Evolutionary conservation across 2,797 vertebrate species (phyloP).

Genomic region (Coreius guichenoti): DNA sequence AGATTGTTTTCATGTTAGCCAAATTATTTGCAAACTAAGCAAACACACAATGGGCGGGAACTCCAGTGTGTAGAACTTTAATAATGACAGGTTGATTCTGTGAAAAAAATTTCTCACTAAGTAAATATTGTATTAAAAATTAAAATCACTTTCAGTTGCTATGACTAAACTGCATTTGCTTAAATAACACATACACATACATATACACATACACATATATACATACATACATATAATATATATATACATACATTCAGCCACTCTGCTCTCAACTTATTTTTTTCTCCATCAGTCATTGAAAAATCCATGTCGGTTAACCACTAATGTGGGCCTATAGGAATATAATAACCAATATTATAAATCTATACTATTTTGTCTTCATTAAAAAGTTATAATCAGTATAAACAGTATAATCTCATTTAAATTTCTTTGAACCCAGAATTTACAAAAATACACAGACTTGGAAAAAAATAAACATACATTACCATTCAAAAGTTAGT

Average conservation of each 20-base stretch:
- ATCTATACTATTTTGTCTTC: background rate
- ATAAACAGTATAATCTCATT: background rate
- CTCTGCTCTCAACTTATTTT: background rate
- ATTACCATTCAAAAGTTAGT: too few species aligned
- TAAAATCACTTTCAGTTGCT: background rate
- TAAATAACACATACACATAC: background rate
- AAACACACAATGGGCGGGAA: background rate
- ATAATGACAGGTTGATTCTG: background rate
- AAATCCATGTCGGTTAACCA: background rate
- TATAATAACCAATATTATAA: background rate
- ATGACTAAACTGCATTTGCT: background rate
- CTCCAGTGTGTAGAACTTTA: background rate
- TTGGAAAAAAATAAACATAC: too few species aligned
- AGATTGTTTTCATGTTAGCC: background rate
- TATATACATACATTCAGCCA: background rate
- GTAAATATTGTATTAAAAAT: background rate
- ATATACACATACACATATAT: too few species aligned
- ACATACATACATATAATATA: background rate
- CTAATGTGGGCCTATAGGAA: background rate
- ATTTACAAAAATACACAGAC: too few species aligned
- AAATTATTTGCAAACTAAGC: background rate
- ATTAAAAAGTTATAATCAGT: background rate
- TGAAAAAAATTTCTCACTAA: background rate
- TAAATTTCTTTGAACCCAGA: background rate
- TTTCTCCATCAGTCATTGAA: background rate